Base-by-base conservation (phyloP, 2,797 vertebrate genomes). In the Anableps anableps region DNA sequence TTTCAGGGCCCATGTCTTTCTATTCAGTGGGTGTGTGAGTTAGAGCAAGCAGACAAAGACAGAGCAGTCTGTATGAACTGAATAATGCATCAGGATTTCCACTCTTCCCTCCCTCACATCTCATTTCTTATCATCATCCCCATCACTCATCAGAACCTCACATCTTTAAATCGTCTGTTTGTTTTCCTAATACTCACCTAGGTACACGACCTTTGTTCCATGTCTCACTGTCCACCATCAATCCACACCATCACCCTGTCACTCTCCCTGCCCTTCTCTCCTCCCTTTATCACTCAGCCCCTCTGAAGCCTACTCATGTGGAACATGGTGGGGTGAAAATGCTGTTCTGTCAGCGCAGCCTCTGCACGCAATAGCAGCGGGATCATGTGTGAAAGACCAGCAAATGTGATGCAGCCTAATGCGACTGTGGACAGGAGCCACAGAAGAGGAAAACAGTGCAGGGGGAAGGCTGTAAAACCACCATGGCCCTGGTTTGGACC, bases 281-380 rank as follows among this genome's bases (percentile, higher is more conserved):
- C 55, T 81, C 81, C 75, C 81, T 83, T 83, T 16, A 82, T 89
- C 90, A 80, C 88, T 80, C 88, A 74, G 86, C 87, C 90, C 90
- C 92, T 92, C 93, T 89, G 87, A 86, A 76, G 83, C 83, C 84
- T 91, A 94, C 93, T 95, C 94, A 94, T 92, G 95, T 91, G 92
- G 92, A 92, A 94, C 89, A 85, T 76, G 85, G 82, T n/a, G 83
- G 90, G 90, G 90, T 91, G 92, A 91, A 94, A 93, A 91, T 85
- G 89, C 89, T 85, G 7, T 88, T 88, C 92, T 93, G 90, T 92
- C 89, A 64, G 88, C n/a, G 75, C 80, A 79, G 88, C 85, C 90
- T 94, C 92, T 86, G 93, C 95, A 95, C 95, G 95, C 95, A 88
- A 95, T 84, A 81, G 90, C 82, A 85, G 90, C 31, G 86, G 72